These are phyloP conservation scores for Dusona sp. DNA, from an alignment of 2,888 invertebrate genomes.

Conservation along the genomic window DNA sequence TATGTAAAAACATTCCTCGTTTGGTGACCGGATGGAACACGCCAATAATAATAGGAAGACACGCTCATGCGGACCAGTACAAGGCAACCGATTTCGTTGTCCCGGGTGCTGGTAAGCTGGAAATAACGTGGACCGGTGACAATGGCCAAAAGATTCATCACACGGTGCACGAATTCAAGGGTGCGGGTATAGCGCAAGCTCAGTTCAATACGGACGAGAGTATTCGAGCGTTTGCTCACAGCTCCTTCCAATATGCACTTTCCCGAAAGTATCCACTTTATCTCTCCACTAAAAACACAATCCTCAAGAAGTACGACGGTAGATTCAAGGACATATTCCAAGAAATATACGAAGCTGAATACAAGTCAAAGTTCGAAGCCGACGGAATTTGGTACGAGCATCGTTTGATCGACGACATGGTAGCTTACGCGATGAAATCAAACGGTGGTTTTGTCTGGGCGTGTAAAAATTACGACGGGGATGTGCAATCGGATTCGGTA, in stretches of 20 bases:
- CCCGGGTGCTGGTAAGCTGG: conserved; percentile 95
- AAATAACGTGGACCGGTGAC: conserved; percentile 92
- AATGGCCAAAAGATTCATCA: conserved; percentile 89
- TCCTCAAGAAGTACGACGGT: conserved; percentile 98
- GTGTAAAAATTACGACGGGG: conserved; percentile 99
- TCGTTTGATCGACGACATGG: conserved; percentile 99
- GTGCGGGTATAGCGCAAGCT: conserved; percentile 95
- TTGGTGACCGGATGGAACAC: conserved; percentile 97
- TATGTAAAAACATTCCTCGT: conserved; percentile 97
- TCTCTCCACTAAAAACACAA: conserved; percentile 98
- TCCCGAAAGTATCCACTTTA: conserved; percentile 95
- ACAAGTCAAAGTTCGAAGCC: conserved; percentile 93
- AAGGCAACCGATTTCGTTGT: conserved; percentile 98
- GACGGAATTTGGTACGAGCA: conserved; percentile 99
- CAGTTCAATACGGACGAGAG: conserved; percentile 99
- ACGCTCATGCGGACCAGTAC: conserved; percentile 99
- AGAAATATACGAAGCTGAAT: conserved; percentile 95
- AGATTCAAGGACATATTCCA: conserved; percentile 99
- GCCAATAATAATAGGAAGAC: conserved; percentile 99
- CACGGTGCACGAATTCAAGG: conserved; percentile 93
- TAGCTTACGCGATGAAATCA: conserved; percentile 98
- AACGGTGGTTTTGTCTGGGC: conserved; percentile 99
- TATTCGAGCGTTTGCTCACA: conserved; percentile 97
- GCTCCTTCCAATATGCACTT: conserved; percentile 96
- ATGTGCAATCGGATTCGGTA: conserved; percentile 99